Base-by-base conservation (phyloP, 2,797 vertebrate genomes). In the Xenops minutus region DNA sequence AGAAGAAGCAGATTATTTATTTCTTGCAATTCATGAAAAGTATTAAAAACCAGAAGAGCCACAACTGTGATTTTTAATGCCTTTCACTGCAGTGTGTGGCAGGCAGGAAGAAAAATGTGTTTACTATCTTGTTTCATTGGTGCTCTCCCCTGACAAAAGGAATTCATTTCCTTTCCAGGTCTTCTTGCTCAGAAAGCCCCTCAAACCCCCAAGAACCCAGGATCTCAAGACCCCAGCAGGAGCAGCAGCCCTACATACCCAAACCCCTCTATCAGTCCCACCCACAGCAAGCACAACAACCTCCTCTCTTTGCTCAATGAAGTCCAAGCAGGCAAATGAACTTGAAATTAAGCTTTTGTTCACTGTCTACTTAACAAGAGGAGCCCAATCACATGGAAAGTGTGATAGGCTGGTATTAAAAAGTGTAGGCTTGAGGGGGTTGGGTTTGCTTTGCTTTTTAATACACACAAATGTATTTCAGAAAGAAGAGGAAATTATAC, bases 41-140 rank as follows among this genome's bases (percentile, higher is more conserved):
- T 58, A 93, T 76, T 81, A 92, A 83, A 91, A 91, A 37, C 37
- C 19, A 2, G 22, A 79, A 92, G 61, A 3, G 4, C 88, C 73
- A 75, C 79, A 88, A 30, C 20, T 66, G 81, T 52, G 72, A 66
- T 46, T 94, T 91, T 72, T 58, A 90, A 55, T 78, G 69, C 43
- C 85, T 68, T 75, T 39, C 61, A 75, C 2, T 7, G 66, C 78
- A 77, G 36, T 0, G 2, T n/a, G 48, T 22, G 56, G 52, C 72
- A 80, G 68, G 68, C 84, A 89, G 54, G 59, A 84, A 93, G 94
- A 85, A 85, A 86, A 93, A 88, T 14, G 55, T 43, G 51, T 84
- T 95, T 81, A 55, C 73, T 66, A 10, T 27, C 75, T 63, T 23
- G 32, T 75, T 52, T 46, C 49, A 55, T 12, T 34, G 22, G 64